These are phyloP conservation scores for Acanthurus tractus DNA, from an alignment of 2,797 vertebrate species.

Conservation along the genomic window DNA sequence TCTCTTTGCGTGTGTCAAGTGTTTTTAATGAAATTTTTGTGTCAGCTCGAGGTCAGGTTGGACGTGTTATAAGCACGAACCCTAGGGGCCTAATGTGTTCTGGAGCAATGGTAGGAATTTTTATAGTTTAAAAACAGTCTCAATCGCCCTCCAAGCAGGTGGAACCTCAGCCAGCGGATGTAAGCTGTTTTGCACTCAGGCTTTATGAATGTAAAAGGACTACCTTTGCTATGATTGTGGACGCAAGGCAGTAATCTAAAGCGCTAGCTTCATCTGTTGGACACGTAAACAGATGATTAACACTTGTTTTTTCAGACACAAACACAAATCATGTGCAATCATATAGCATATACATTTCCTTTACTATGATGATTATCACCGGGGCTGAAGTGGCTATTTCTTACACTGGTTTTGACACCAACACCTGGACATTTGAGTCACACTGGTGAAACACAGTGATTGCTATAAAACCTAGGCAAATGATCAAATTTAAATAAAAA, in stretches of 20 bases:
- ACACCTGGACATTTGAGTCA: conserved; percentile 9
- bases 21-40: conserved; percentile 53
- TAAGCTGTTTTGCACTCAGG: conserved; percentile 47
- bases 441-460: neutral
- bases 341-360: conserved; percentile 24
- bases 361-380: neutral
- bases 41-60: conserved; percentile 46
- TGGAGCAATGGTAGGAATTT: conserved; percentile 70
- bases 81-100: conserved; percentile 38
- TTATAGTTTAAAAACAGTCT: conserved; percentile 66
- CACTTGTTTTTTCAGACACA: conserved; percentile 48
- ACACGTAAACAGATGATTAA: conserved; percentile 61
- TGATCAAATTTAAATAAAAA: conserved; percentile 5
- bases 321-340: conserved; percentile 41
- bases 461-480: conserved; percentile 11
- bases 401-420: conserved; percentile 11
- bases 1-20: conserved; percentile 20
- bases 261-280: conserved; percentile 36
- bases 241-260: conserved; percentile 44
- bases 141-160: conserved; percentile 53
- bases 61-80: conserved; percentile 49
- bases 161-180: conserved; percentile 56
- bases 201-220: conserved; percentile 47
- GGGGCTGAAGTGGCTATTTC: neutral
- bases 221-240: conserved; percentile 45